These are phyloP conservation scores for Mystacornis crossleyi DNA, from an alignment of 2,113 vertebrate genomes.

Conservation along the genomic window DNA sequence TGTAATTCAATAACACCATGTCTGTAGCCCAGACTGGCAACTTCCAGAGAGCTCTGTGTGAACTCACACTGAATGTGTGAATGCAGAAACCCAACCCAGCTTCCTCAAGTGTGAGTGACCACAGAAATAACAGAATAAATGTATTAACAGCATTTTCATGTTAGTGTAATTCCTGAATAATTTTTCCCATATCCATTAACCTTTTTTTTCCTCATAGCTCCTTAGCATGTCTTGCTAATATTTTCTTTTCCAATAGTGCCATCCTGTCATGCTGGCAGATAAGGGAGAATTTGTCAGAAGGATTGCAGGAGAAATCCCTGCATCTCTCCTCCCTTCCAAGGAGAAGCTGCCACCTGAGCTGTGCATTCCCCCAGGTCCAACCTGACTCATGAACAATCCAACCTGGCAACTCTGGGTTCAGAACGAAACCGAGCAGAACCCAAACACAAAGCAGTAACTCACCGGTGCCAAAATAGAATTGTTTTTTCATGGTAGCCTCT, in stretches of 20 bases:
- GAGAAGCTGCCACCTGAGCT: neutral
- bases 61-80: neutral
- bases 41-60: neutral
- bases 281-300: neutral
- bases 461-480: no score
- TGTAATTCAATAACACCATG: rapidly evolving
- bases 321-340: neutral
- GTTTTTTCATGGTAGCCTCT: no score
- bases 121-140: neutral
- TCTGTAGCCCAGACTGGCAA: neutral
- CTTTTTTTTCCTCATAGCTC: neutral
- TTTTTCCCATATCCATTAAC: neutral
- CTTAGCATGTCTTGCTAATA: neutral
- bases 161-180: neutral
- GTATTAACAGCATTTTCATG: neutral
- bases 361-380: neutral
- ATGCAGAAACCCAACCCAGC: neutral
- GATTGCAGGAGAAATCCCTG: neutral
- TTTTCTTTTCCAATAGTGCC: neutral
- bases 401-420: neutral
- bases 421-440: neutral
- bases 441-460: rapidly evolving
- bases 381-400: neutral
- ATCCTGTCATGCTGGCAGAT: neutral
- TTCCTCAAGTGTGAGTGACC: neutral